Percentiles rank a stretch among this genome's conserved stretches.
These are phyloP conservation scores for Atherinosoma microstoma DNA, from an alignment of 2,797 vertebrate species.

Conservation along the genomic window DNA sequence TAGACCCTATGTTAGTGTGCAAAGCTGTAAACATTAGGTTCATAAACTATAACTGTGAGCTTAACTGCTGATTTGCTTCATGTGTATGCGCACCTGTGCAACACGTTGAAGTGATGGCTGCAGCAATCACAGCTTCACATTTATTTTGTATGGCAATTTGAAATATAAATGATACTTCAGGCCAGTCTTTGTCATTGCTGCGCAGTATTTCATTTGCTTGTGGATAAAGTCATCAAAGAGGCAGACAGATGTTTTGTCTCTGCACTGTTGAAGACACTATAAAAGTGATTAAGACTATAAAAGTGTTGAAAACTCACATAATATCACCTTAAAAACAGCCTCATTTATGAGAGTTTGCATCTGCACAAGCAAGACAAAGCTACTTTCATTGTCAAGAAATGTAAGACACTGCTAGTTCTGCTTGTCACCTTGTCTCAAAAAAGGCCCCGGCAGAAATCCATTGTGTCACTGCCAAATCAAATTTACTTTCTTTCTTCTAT, in stretches of 20 bases:
- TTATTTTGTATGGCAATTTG: not conserved
- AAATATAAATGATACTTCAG: not conserved
- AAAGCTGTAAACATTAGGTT: constrained; percentile 1
- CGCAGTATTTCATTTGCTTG: too few species aligned
- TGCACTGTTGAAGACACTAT: not conserved
- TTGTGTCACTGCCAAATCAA: constrained; percentile 28
- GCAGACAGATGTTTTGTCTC: not conserved
- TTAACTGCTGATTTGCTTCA: not conserved
- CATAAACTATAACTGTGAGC: constrained; percentile 1
- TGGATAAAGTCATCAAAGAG: too few species aligned
- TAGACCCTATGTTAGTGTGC: not conserved
- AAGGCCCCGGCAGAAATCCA: not conserved
- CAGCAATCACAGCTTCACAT: not conserved
- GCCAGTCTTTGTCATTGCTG: not conserved
- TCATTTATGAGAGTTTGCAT: not conserved
- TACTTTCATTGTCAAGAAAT: not conserved
- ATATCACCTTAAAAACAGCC: not conserved
- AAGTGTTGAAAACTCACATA: not conserved
- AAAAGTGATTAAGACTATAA: too few species aligned
- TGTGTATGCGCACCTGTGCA: not conserved
- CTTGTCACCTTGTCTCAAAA: not conserved
- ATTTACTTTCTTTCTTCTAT: constrained; percentile 32
- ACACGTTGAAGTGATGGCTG: not conserved
- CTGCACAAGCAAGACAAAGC: not conserved
- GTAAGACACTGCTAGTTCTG: not conserved